These are phyloP conservation scores for Trichechus manatus DNA, from an alignment of 2,113 vertebrate genomes.

Conservation along the genomic window DNA sequence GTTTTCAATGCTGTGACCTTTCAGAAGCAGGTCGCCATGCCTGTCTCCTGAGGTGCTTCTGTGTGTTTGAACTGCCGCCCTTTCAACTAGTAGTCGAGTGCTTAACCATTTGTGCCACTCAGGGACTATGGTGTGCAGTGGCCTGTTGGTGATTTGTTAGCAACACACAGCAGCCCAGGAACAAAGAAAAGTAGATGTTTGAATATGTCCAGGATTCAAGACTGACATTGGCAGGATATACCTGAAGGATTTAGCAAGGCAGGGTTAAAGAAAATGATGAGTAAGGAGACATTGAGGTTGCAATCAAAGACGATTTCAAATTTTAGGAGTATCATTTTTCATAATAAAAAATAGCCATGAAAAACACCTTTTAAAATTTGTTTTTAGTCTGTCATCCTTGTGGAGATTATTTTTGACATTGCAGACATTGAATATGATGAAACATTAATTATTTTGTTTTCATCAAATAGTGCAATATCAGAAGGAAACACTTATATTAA, in stretches of 20 bases:
- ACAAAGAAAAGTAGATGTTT: not conserved
- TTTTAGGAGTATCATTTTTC: slow-evolving; percentile 3
- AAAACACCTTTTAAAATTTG: not conserved
- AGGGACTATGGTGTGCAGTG: not conserved
- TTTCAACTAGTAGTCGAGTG: not conserved
- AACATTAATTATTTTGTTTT: slow-evolving; percentile 77
- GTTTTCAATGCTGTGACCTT: not conserved
- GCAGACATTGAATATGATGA: slow-evolving; percentile 15
- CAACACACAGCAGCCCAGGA: not conserved
- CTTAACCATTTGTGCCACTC: not conserved
- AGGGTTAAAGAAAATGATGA: not conserved
- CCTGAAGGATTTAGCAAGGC: not conserved
- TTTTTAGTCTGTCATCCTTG: slow-evolving; percentile 24
- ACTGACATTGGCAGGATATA: not conserved
- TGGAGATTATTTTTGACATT: slow-evolving; percentile 46
- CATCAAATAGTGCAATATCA: slow-evolving; percentile 79
- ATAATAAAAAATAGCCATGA: not conserved
- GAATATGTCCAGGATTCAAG: not conserved
- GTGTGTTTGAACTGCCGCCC: not conserved
- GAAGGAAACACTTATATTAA: slow-evolving; percentile 86
- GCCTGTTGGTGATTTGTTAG: not conserved
- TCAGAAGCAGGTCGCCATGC: not conserved
- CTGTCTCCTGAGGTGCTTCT: not conserved
- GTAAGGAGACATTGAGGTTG: not conserved
- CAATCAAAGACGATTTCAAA: not conserved